These are phyloP conservation scores for Halesus radiatus DNA, from an alignment of 1,140 invertebrate genomes.

Conservation along the genomic window DNA sequence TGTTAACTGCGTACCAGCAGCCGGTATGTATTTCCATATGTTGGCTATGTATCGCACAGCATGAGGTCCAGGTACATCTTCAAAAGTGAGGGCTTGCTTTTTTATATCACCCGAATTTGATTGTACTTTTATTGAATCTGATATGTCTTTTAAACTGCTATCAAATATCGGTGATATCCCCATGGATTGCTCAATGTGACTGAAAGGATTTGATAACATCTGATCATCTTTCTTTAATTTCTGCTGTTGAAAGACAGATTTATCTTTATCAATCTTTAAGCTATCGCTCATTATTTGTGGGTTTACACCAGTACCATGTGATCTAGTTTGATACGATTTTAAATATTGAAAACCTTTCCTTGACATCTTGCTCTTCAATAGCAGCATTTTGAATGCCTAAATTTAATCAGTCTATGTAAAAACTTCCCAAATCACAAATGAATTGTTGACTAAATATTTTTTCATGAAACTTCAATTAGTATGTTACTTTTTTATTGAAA, in stretches of 20 bases:
- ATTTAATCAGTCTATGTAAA: not conserved
- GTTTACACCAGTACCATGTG: conserved; percentile 17
- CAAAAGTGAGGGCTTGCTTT: conserved; percentile 64
- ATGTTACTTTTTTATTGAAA: not conserved
- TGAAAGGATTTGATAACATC: conserved; percentile 5
- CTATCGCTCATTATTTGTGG: conserved; percentile 5
- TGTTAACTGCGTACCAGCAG: conserved; percentile 75
- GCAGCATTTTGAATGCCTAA: not conserved
- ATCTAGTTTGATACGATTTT: not conserved
- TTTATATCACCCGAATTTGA: not conserved
- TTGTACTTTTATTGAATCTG: not conserved
- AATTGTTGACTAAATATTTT: not conserved
- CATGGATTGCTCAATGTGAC: conserved; percentile 17
- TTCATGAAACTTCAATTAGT: not conserved
- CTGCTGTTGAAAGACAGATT: not conserved
- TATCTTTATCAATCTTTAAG: conserved; percentile 12
- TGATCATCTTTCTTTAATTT: not conserved
- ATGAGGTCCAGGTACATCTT: conserved; percentile 75
- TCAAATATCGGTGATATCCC: conserved; percentile 23
- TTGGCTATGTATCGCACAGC: conserved; percentile 71
- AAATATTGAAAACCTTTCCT: not conserved
- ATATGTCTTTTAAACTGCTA: not conserved
- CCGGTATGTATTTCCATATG: conserved; percentile 73
- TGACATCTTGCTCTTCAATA: not conserved
- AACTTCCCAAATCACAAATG: not conserved